Base-by-base conservation (phyloP, 2,888 invertebrate genomes). In the Epistrophe grossulariae region DNA sequence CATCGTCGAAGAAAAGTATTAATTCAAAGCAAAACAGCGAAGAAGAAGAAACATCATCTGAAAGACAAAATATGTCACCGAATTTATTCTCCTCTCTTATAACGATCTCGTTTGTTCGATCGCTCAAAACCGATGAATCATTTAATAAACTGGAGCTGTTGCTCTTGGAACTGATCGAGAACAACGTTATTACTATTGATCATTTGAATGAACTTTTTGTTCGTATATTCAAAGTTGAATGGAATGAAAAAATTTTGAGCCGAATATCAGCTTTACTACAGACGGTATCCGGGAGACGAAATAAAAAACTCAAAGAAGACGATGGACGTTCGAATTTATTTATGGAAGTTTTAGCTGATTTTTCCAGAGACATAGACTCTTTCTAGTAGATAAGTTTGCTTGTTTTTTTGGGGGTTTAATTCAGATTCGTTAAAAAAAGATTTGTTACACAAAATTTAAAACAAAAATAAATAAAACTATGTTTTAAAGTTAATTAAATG, bases 201-300 rank as follows among this genome's bases (percentile, higher is more conserved):
- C 93, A 94, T 1, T 91, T 96, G 11, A 95, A 95, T 88, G 94
- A 95, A 66, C 95, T 96, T 89, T 95, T 96, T 89, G 92, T 96
- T 48, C 94, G 95, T 1, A 94, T 96, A 15, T 96, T 96, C 79
- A 94, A 95, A 89, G 94, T 94, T 88, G 95, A 96, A 80, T 96
- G 96, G 96, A 92, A 94, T 0, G 93, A 94, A 92, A 66, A 82
- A 4, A 89, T 90, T 2, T 89, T 92, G 55, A 89, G 79, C 17
- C 89, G 89, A 45, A 90, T 92, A 11, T 92, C 92, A 0, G 83
- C 89, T 24, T 83, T 91, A 35, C 81, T 92, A 24, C 89, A 89
- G 45, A 70, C 83, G n/a, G 88, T 92, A 11, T 90, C 91, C 1
- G 70, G 57, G 24, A 71, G 74, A 24, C 62, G 80, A 13, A 43